A percentile compares a stretch with the other conserved stretches of the same genome.
These are phyloP conservation scores for Xiphophorus maculatus DNA, from an alignment of 2,113 vertebrate genomes.

Conservation along the genomic window DNA sequence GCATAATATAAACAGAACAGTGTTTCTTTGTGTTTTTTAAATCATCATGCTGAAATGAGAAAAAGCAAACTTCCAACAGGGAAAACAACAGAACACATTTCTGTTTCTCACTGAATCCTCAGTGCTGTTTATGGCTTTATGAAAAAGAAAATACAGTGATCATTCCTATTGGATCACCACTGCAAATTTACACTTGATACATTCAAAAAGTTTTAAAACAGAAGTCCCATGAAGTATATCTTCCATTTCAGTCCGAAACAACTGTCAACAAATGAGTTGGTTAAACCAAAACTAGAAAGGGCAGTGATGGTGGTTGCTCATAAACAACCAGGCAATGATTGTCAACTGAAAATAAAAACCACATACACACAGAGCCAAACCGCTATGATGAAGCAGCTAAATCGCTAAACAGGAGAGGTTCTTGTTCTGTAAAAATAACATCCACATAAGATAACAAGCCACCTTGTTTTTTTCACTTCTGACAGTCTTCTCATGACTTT, in stretches of 20 bases:
- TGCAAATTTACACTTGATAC: constrained; percentile 26
- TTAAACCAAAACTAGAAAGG: background rate
- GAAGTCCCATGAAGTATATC: background rate
- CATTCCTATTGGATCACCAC: constrained; percentile 3
- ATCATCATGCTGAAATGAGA: constrained; percentile 8
- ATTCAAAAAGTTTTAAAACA: constrained; percentile 33
- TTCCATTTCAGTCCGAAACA: background rate
- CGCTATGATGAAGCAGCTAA: constrained; percentile 31
- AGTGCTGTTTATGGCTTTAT: constrained; percentile 49
- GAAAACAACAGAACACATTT: background rate
- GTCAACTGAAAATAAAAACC: constrained; percentile 46
- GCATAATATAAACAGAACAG: background rate
- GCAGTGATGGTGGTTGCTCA: constrained; percentile 8
- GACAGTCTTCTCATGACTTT: background rate
- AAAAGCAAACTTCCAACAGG: background rate
- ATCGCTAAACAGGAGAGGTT: constrained; percentile 13
- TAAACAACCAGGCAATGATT: constrained; percentile 42
- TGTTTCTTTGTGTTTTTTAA: background rate
- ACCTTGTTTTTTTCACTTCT: background rate
- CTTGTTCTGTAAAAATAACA: constrained; percentile 34
- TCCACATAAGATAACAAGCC: constrained; percentile 10
- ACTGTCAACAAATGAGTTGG: background rate
- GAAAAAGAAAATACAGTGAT: background rate
- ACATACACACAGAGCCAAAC: constrained; percentile 32
- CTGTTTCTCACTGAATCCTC: background rate